Percentiles rank a stretch among this genome's conserved stretches.
Evolutionary conservation across 2,797 vertebrate genomes (phyloP).

Genomic region (Octomys mimax): DNA sequence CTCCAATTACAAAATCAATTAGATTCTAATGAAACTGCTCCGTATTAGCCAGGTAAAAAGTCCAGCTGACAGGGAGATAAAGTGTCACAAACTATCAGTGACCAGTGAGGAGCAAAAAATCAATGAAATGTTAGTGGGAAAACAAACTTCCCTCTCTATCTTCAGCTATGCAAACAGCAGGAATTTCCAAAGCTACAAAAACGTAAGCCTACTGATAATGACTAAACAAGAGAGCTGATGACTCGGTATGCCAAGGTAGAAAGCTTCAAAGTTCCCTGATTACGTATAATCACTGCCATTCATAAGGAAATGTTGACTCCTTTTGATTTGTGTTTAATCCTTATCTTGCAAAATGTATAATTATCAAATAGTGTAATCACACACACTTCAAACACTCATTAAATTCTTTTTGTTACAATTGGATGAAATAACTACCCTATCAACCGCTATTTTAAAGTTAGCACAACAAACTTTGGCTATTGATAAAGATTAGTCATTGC

Average conservation of each 20-base stretch:
- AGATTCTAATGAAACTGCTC: conserved; percentile 68
- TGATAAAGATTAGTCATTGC: conserved; percentile 85
- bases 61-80: conserved; percentile 77
- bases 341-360: conserved; percentile 90
- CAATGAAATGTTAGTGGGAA: conserved; percentile 85
- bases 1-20: conserved; percentile 76
- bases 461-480: conserved; percentile 81
- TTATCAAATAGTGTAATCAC: conserved; percentile 92
- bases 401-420: conserved; percentile 85
- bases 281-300: conserved; percentile 88
- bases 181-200: conserved; percentile 83
- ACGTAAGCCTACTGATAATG: conserved; percentile 82
- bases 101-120: conserved; percentile 82
- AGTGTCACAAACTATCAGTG: conserved; percentile 79
- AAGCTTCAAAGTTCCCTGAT: conserved; percentile 91
- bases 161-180: conserved; percentile 86
- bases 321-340: conserved; percentile 89
- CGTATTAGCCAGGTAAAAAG: conserved; percentile 57
- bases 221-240: conserved; percentile 88
- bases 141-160: conserved; percentile 87
- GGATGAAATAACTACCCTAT: conserved; percentile 86
- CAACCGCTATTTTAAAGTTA: conserved; percentile 87
- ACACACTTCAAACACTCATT: conserved; percentile 90
- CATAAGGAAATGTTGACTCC: conserved; percentile 90
- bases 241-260: conserved; percentile 83